Percentiles rank a stretch among this genome's conserved stretches.
Evolutionary conservation across 2,888 invertebrate species (phyloP).

Genomic region (Rhingia rostrata): DNA sequence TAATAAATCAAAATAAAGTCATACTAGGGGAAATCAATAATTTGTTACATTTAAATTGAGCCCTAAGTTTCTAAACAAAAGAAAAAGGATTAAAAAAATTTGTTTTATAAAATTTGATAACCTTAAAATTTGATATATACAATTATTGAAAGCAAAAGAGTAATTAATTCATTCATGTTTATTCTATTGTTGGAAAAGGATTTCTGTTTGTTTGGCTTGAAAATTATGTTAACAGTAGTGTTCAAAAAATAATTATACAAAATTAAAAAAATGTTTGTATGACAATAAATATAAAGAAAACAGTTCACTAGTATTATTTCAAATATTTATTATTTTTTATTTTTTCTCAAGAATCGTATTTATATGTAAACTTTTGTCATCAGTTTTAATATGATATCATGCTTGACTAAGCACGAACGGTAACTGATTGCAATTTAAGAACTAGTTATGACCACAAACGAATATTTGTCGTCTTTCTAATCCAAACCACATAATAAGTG

Average conservation of each 20-base stretch:
- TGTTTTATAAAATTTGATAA: conserved; percentile 15
- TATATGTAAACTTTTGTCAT: neutral
- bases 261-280: neutral
- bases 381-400: neutral
- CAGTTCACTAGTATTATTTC: conserved; percentile 8
- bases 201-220: conserved; percentile 60
- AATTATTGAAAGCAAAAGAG: conserved; percentile 22
- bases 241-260: conserved; percentile 14
- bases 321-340: neutral
- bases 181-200: conserved; percentile 44
- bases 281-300: conserved; percentile 1
- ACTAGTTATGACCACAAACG: too few relatives aligned
- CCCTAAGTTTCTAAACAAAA: conserved; percentile 75
- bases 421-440: too few relatives aligned
- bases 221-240: conserved; percentile 13
- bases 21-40: conserved; percentile 60
- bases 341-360: neutral
- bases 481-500: too few relatives aligned
- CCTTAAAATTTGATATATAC: conserved; percentile 44
- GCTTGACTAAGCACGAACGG: too few relatives aligned
- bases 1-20: neutral
- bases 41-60: conserved; percentile 77
- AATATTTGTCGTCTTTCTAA: too few relatives aligned
- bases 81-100: conserved; percentile 10
- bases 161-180: conserved; percentile 27